A percentile compares a stretch with the other conserved stretches of the same genome.
Conservation (phyloP, 2,797 vertebrate genomes). For the Furcifer pardalis region DNA sequence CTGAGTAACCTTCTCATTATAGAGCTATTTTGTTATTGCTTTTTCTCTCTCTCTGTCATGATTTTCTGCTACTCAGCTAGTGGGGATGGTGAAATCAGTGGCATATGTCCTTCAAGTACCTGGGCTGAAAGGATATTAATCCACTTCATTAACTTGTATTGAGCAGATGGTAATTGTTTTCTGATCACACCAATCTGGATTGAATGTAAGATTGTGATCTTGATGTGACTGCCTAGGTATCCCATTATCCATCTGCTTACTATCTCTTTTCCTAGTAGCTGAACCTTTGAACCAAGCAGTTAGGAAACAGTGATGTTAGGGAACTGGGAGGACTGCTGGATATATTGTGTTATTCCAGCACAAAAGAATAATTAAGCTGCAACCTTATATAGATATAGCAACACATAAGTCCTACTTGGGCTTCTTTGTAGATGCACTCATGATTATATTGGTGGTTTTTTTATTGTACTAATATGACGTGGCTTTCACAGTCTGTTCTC, state of each 20-base stretch:
- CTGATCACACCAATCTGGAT: conserved; percentile 1
- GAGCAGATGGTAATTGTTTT: conserved; percentile 27
- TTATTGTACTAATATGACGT: background rate
- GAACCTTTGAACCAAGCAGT: conserved; percentile 35
- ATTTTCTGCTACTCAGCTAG: conserved; percentile 4
- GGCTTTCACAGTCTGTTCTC: background rate
- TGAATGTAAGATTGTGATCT: conserved; percentile 22
- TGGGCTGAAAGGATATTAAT: conserved; percentile 7
- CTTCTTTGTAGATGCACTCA: background rate
- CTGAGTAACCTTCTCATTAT: background rate
- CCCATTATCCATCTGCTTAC: conserved; percentile 15
- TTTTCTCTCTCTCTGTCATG: background rate
- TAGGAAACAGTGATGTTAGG: conserved; percentile 48
- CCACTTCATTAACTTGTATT: conserved; percentile 10
- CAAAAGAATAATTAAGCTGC: conserved; percentile 1
- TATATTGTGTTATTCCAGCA: conserved; percentile 29
- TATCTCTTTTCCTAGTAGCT: conserved; percentile 25
- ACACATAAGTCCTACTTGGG: background rate
- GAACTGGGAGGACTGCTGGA: conserved; percentile 29
- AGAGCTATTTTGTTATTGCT: conserved; percentile 10
- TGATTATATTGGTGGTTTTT: background rate
- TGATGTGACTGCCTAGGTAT: conserved; percentile 10
- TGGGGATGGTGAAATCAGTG: background rate
- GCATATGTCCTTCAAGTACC: background rate
- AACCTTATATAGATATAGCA: background rate